Base-by-base conservation (phyloP, 2,888 invertebrate genomes). In the Himalopsyche japonica region DNA sequence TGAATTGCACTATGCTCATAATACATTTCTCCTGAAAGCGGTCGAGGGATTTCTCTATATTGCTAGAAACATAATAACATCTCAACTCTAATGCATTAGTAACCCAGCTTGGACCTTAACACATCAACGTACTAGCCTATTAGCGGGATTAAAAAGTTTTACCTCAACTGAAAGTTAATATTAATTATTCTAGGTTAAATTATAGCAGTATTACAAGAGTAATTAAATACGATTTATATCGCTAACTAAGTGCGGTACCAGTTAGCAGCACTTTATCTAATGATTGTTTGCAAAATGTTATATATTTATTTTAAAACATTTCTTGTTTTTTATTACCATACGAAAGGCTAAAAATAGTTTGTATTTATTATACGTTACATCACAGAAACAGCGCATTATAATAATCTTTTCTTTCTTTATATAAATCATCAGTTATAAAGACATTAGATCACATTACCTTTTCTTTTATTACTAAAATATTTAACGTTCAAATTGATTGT, bases 61-160 rank as follows among this genome's bases (percentile, higher is more conserved):
- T 70, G 70, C 70, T 27, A 24, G 70, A 70, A 70, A 70, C 70
- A 70, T 70, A 70, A 70, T 70, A 70, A 70, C 70, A 70, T 70
- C 70, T 70, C 70, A 70, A 70, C 70, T 70, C 70, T 70, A 70
- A 70, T 70, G 70, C 70, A 70, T 70, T 70, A 70, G 70, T 70
- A 70, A 70, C 24, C 30, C 70, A 30, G 70, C 70, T 70, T 30
- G 70, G 70, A 70, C 70, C 70, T 70, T 70, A 70, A 70, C 70
- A 70, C 70, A 70, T 70, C 70, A 70, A 12, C 70, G 70, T 27
- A 70, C 70, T 70, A 15, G 12, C 70, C 27, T 70, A 70, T 70
- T 27, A 70, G 27, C 15, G 27, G 70, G 70, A 70, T 70, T 70
- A 70, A 70, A 70, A 70, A 27, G 15, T 70, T 70, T 27, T 6